Evolutionary conservation across 2,113 vertebrate species (phyloP).

Genomic region (Odontesthes bonariensis): DNA sequence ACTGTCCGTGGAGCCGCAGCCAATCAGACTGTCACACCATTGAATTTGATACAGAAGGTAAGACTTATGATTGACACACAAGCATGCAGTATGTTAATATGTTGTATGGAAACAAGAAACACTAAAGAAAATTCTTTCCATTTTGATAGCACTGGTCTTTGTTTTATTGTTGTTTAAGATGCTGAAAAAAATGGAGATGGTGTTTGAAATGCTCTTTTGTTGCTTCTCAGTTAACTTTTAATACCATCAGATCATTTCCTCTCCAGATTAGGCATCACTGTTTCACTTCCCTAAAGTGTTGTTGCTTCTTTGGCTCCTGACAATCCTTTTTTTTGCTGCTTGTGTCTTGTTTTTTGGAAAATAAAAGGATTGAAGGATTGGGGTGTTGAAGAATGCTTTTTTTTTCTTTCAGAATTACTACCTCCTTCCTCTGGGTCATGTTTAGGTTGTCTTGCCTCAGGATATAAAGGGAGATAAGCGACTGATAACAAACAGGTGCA

Average conservation of each 20-base stretch:
- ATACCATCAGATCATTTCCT: slow-evolving; percentile 26
- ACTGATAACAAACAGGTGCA: slow-evolving; percentile 58
- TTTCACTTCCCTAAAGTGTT: slow-evolving; percentile 48
- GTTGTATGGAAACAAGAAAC: too few species aligned
- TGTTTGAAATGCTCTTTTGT: slow-evolving; percentile 20
- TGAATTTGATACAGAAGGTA: slow-evolving; percentile 88
- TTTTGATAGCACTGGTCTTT: not conserved
- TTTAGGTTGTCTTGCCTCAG: slow-evolving; percentile 53
- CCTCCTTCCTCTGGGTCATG: slow-evolving; percentile 53
- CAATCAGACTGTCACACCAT: slow-evolving; percentile 78
- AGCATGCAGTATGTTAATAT: not conserved
- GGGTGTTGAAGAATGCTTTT: slow-evolving; percentile 37
- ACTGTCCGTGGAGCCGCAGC: slow-evolving; percentile 87
- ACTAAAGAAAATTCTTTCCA: not conserved
- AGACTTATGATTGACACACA: slow-evolving; percentile 17
- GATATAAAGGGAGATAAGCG: slow-evolving; percentile 63
- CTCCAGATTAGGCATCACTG: slow-evolving; percentile 48
- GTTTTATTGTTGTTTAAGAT: slow-evolving; percentile 1
- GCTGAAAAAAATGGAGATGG: not conserved
- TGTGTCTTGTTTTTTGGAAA: slow-evolving; percentile 39
- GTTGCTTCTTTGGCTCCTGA: slow-evolving; percentile 37
- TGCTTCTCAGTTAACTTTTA: slow-evolving; percentile 17
- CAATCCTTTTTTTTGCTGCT: slow-evolving; percentile 58
- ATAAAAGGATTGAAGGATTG: slow-evolving; percentile 60
- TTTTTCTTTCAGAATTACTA: slow-evolving; percentile 38